Base-by-base conservation (phyloP, 2,797 vertebrate genomes). In the Carapus acus region DNA sequence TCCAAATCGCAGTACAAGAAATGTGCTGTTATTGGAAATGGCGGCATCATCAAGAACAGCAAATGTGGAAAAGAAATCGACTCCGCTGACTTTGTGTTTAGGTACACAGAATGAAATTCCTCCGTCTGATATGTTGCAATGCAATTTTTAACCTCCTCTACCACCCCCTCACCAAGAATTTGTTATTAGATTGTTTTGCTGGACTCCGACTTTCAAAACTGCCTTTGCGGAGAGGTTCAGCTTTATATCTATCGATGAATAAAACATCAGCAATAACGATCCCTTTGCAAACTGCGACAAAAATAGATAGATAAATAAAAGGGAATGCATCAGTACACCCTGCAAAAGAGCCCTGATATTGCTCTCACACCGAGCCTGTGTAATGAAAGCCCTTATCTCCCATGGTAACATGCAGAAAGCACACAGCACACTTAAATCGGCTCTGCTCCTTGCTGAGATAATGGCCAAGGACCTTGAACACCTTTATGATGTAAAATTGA, bases 11-110 rank as follows among this genome's bases (percentile, higher is more conserved):
- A 99, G 87, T 98, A 94, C 71, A 97, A 94, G 88, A 97, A 91
- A 65, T 99, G 96, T 47, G 95, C 96, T 0, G 96, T 99, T 33
- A 91, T 99, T 54, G 96, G 96, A 75, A 99, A 98, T 0, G 96
- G 96, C n/a, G 96, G 96, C 34, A 99, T 99, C 72, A 87, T 98
- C 65, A 98, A 96, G 83, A 92, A 93, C 88, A 97, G 91, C 85
- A 89, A 90, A 73, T 99, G 96, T 29, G 96, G 96, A 55, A 90
- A 87, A 67, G 94, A 97, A 73, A 99, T 99, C 7, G 91, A 99
- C 77, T 90, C 88, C 0, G 90, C 94, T 2, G 95, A 99, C 85
- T 99, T 98, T 13, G 92, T 98, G 52, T 98, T 98, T 71, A 88
- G 95, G 95, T 99, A 91, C 82, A 57, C 11, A 20, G 3, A 2